Percentiles rank a stretch among this genome's conserved stretches.
Conservation (phyloP, 2,113 vertebrate genomes). For the Sterna hirundo region DNA sequence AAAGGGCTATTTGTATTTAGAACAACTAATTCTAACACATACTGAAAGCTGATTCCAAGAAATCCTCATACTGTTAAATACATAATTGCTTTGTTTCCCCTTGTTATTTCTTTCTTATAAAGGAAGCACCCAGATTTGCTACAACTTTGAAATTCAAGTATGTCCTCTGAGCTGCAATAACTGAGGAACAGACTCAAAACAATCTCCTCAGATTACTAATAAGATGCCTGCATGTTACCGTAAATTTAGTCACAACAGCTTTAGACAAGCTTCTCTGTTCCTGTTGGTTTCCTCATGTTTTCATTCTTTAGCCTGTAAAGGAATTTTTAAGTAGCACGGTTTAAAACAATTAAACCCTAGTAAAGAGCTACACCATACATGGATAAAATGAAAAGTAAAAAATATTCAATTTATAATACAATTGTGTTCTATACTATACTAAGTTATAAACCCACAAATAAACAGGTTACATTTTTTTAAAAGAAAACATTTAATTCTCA, state of each 20-base stretch:
- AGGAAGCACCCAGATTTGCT: neutral
- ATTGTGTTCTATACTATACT: neutral
- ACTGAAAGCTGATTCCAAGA: neutral
- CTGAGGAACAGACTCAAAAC: neutral
- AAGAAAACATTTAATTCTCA: slow-evolving; percentile 60
- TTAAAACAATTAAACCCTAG: slow-evolving; percentile 12
- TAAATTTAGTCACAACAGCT: neutral
- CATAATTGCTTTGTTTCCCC: neutral
- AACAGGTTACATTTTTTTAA: neutral
- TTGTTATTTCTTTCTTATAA: neutral
- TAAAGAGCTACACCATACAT: neutral
- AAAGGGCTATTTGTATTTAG: neutral
- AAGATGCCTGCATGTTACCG: neutral
- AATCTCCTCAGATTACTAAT: neutral
- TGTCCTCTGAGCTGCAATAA: neutral
- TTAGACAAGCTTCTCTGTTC: slow-evolving; percentile 23
- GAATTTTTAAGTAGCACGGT: neutral
- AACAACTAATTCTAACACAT: neutral
- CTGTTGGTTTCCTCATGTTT: neutral
- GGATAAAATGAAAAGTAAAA: neutral
- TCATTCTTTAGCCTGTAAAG: neutral
- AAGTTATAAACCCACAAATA: neutral
- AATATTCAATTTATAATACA: neutral
- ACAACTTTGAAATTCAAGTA: neutral
- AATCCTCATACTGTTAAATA: neutral